Evolutionary conservation across 2,113 vertebrate genomes (phyloP).

Genomic region (Acanthisitta chloris): DNA sequence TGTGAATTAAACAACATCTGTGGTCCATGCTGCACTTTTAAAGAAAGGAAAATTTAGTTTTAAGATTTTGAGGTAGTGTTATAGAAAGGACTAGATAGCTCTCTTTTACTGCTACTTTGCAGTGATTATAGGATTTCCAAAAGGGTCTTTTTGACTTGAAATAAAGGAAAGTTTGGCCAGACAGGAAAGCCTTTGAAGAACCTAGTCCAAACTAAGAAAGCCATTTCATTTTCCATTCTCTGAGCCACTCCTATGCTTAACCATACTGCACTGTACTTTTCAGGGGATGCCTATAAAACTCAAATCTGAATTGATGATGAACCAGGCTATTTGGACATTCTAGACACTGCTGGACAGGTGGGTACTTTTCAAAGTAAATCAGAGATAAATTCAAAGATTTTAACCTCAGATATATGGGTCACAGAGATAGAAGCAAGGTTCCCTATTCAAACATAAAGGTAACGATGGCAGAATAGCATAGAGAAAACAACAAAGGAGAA

Average conservation of each 20-base stretch:
- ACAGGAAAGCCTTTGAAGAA: background rate
- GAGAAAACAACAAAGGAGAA: background rate
- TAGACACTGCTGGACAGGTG: constrained; percentile 79
- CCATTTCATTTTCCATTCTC: background rate
- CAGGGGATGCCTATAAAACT: constrained; percentile 80
- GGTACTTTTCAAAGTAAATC: background rate
- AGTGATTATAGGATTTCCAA: background rate
- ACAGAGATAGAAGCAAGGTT: background rate
- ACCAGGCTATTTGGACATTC: constrained; percentile 76
- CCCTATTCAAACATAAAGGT: background rate
- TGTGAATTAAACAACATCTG: background rate
- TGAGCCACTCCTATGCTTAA: background rate
- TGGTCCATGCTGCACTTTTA: background rate
- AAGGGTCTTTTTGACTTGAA: background rate
- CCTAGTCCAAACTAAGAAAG: background rate
- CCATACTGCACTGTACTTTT: constrained; percentile 11
- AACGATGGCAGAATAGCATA: background rate
- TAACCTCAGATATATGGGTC: background rate
- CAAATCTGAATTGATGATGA: constrained; percentile 76
- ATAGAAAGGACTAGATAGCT: rapidly evolving
- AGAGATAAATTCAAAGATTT: background rate
- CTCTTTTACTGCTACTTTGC: background rate
- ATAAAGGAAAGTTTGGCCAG: background rate
- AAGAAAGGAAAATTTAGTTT: background rate
- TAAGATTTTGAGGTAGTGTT: background rate